Conservation (phyloP, 2,888 invertebrate genomes). For the Sminthurides aquaticus region DNA sequence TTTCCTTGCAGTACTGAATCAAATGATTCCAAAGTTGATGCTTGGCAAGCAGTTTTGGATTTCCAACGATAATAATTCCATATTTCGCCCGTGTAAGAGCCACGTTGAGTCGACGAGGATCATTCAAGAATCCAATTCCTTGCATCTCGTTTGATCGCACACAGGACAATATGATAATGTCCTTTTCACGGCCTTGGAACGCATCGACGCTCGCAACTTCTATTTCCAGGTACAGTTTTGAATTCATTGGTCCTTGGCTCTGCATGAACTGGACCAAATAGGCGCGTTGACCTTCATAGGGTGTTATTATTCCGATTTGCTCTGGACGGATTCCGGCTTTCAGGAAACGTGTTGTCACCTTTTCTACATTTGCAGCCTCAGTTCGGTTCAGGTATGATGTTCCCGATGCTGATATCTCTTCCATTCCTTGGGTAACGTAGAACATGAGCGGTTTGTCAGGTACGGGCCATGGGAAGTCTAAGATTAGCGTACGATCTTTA, state of each 20-base stretch:
- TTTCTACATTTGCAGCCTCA: conserved; percentile 97
- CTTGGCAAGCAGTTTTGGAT: conserved; percentile 96
- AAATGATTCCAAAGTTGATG: conserved; percentile 98
- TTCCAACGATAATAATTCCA: conserved; percentile 96
- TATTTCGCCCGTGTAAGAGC: conserved; percentile 95
- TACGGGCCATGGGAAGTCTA: conserved; percentile 97
- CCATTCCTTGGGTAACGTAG: conserved; percentile 94
- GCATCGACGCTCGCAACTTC: conserved; percentile 99
- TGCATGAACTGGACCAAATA: conserved; percentile 97
- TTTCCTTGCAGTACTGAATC: conserved; percentile 93
- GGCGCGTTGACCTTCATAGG: conserved; percentile 96
- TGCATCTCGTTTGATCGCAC: conserved; percentile 92
- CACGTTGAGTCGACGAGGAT: conserved; percentile 94
- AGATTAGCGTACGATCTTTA: conserved; percentile 79
- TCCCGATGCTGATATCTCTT: conserved; percentile 97
- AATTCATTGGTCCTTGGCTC: conserved; percentile 92
- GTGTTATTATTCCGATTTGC: conserved; percentile 97
- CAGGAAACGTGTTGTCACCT: conserved; percentile 88
- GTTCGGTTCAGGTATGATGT: conserved; percentile 97
- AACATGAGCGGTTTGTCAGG: conserved; percentile 98
- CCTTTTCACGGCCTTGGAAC: conserved; percentile 97
- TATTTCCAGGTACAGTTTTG: conserved; percentile 94
- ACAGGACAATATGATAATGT: conserved; percentile 98
- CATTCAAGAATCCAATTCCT: conserved; percentile 96
- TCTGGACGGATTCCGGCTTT: conserved; percentile 93